Evolutionary conservation across 1,140 invertebrate genomes (phyloP), one percentile per base, ranked within the genome.

Genomic region (Drosophila kepulauana): DNA sequence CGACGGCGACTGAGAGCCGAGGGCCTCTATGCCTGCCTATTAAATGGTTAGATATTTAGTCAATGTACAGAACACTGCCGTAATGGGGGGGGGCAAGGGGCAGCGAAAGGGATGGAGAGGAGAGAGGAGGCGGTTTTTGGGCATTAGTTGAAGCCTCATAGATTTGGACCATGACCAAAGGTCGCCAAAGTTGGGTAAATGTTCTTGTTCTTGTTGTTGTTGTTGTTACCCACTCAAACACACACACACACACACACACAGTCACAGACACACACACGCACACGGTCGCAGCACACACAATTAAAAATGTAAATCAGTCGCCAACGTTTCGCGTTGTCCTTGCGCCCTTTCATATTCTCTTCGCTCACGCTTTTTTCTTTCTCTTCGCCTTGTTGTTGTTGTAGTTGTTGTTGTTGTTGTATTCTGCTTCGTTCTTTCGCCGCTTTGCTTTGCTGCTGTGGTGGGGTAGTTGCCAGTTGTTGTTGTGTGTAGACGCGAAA

Each of bases 221-320:
- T 25, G 3, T 25, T 25, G 20, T 25, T 25, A 25, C 20, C 20
- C 20, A 25, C 20, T 25, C 20, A 25, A 25, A 25, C 20, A 25
- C 7, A 63, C 13, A 38, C 45, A 43, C 16, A 58, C 13, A 45
- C 56, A n/a, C 20, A 45, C 45, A 45, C 16, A 58, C 13, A 45
- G 41, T 8, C 25, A 45, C 2, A 46, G 7, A 30, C 6, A 7
- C 13, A 49, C 13, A 51, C 33, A 13, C 25, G 41, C 35, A 58
- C 30, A 15, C 28, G 16, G 33, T 41, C 6, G 41, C 11, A 38
- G 62, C 59, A 82, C 58, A 71, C 75, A 81, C 85, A 88, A 88
- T 88, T 88, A 88, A 88, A 88, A 88, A 88, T 88, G 85, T 88
- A 88, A 88, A 88, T 85, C 86, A 90, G 85, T 73, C 77, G 67